A percentile compares a stretch with the other conserved stretches of the same genome.
Evolutionary conservation across 1,140 invertebrate genomes (phyloP).

Genomic region (Nebria ingens): DNA sequence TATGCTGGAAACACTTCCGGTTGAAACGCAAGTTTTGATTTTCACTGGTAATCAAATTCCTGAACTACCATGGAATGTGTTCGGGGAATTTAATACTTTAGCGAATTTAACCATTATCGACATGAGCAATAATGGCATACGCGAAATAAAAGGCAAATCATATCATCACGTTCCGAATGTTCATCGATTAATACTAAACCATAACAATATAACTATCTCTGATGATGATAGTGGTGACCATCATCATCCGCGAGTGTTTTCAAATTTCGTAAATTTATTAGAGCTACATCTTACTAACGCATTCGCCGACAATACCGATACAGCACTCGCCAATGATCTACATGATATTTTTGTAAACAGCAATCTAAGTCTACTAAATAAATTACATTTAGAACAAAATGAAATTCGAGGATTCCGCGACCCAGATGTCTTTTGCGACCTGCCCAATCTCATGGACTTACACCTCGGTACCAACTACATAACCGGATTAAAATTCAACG

Average conservation of each 20-base stretch:
- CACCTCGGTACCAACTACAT: constrained; percentile 58
- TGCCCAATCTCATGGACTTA: constrained; percentile 54
- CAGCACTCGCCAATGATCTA: constrained; percentile 50
- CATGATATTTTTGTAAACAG: constrained; percentile 64
- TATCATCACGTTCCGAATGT: constrained; percentile 66
- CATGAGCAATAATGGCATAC: constrained; percentile 67
- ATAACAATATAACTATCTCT: constrained; percentile 59
- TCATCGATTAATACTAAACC: constrained; percentile 59
- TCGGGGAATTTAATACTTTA: constrained; percentile 48
- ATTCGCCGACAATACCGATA: constrained; percentile 56
- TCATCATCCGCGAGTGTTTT: constrained; percentile 65
- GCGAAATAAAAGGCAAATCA: constrained; percentile 61
- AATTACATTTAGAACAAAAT: constrained; percentile 70
- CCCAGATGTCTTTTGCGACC: constrained; percentile 55
- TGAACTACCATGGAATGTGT: constrained; percentile 59
- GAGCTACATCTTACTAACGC: constrained; percentile 67
- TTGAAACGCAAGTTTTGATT: constrained; percentile 57
- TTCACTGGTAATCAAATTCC: constrained; percentile 61
- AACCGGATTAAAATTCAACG: constrained; percentile 52
- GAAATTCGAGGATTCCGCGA: constrained; percentile 59
- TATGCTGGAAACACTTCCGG: constrained; percentile 51
- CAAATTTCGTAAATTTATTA: constrained; percentile 61
- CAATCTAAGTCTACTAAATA: constrained; percentile 52
- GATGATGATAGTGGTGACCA: constrained; percentile 41
- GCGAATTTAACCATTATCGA: constrained; percentile 56